A percentile compares a stretch with the other conserved stretches of the same genome.
Evolutionary conservation across 2,888 invertebrate species (phyloP).

Genomic region (Chirona hameri): DNA sequence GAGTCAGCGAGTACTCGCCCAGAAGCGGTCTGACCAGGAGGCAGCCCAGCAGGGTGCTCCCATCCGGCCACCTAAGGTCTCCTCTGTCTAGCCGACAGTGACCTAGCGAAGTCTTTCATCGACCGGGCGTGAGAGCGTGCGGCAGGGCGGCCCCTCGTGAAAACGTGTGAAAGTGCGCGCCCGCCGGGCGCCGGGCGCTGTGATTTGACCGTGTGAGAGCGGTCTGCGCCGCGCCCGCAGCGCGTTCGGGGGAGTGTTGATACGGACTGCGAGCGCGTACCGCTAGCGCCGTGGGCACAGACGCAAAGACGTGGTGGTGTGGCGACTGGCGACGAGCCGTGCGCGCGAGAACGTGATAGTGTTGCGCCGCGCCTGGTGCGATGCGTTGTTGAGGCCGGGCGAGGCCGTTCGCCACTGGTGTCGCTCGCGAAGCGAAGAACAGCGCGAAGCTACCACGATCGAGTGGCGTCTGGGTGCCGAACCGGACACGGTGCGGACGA

Average conservation of each 20-base stretch:
- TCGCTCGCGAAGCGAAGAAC: neutral
- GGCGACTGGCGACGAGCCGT: neutral
- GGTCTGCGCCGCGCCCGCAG: neutral
- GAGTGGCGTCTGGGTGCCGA: neutral
- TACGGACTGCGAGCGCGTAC: neutral
- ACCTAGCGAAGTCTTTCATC: slow-evolving; percentile 5
- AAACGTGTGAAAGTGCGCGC: neutral
- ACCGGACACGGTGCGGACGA: too few relatives aligned
- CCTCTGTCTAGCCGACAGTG: neutral
- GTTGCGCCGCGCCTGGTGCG: neutral
- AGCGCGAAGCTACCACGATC: too few relatives aligned
- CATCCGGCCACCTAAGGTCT: neutral
- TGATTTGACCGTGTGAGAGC: neutral
- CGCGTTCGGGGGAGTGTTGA: neutral
- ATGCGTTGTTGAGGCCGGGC: neutral
- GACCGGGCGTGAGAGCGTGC: neutral
- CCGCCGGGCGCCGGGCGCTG: neutral
- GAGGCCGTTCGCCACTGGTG: too few relatives aligned
- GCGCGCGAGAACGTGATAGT: neutral
- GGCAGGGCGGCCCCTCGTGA: neutral
- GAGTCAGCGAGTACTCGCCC: slow-evolving; percentile 13
- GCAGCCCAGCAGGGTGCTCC: neutral
- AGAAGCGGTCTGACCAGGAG: slow-evolving; percentile 22
- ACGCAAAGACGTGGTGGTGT: neutral
- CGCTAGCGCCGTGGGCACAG: neutral